Evolutionary conservation across 2,797 vertebrate genomes (phyloP).

Genomic region (Lepus oiostolus): DNA sequence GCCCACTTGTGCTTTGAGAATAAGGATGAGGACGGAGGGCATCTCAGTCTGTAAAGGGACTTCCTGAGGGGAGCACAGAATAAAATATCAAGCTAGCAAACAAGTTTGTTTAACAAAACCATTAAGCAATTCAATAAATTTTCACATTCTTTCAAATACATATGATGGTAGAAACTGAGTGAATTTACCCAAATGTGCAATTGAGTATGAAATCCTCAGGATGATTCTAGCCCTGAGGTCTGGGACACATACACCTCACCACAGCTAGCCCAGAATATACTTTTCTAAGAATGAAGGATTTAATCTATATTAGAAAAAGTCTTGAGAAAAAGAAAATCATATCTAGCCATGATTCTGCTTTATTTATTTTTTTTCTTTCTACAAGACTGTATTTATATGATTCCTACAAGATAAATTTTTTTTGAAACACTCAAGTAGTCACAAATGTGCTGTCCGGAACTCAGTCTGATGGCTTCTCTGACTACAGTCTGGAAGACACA

Average conservation of each 20-base stretch:
- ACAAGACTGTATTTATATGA: not conserved
- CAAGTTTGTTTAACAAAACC: conserved; percentile 51
- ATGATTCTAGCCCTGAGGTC: not conserved
- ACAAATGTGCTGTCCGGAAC: not conserved
- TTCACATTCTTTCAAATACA: conserved; percentile 46
- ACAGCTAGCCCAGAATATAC: not conserved
- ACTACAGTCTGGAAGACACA: not conserved
- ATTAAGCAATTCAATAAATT: conserved; percentile 63
- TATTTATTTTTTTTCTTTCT: not conserved
- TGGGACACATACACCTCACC: not conserved
- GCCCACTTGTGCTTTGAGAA: not conserved
- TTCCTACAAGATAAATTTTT: not conserved
- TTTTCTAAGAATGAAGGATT: not conserved
- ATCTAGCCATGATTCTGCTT: not conserved
- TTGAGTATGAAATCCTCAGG: conserved; percentile 20
- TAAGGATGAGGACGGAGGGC: not conserved
- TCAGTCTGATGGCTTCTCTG: not conserved
- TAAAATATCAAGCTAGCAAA: conserved; percentile 17
- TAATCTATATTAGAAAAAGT: not conserved
- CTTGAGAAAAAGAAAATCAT: not conserved
- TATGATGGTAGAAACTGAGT: conserved; percentile 56
- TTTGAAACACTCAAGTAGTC: not conserved
- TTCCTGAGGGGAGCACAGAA: not conserved
- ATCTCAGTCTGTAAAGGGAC: not conserved
- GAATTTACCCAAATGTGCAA: conserved; percentile 60